Evolutionary conservation across 1,140 invertebrate species (phyloP).

Genomic region (Lepidurus apus): DNA sequence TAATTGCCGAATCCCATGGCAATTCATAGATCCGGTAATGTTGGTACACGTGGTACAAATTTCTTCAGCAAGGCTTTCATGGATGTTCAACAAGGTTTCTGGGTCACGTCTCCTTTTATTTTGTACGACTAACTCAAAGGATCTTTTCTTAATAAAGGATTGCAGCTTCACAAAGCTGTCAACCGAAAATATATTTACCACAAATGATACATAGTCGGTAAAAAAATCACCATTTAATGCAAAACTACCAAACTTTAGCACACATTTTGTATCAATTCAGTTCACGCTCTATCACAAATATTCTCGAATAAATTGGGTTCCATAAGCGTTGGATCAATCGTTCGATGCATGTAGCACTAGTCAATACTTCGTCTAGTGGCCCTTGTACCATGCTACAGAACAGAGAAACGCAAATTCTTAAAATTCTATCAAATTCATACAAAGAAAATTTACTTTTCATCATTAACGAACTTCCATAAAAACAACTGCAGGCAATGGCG

Average conservation of each 20-base stretch:
- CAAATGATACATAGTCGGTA: too few relatives aligned
- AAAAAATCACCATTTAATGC: too few relatives aligned
- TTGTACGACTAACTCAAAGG: too few relatives aligned
- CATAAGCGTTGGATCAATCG: conserved; percentile 88
- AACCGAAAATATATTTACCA: too few relatives aligned
- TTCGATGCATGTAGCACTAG: conserved; percentile 84
- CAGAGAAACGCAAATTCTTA: conserved; percentile 26
- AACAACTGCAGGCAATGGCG: conserved; percentile 91
- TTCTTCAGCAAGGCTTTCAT: too few relatives aligned
- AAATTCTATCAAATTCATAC: conserved; percentile 27
- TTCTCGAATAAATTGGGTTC: conserved; percentile 88
- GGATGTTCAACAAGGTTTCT: too few relatives aligned
- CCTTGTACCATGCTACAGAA: conserved; percentile 77
- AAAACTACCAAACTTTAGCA: neutral
- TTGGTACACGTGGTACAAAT: too few relatives aligned
- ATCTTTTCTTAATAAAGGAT: too few relatives aligned
- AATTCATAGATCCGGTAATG: conserved; percentile 48
- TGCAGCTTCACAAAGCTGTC: too few relatives aligned
- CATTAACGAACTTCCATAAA: conserved; percentile 91
- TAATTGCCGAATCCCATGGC: conserved; percentile 66
- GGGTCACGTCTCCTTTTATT: too few relatives aligned
- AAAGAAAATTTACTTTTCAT: conserved; percentile 72
- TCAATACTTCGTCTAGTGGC: conserved; percentile 87
- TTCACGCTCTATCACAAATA: conserved; percentile 72
- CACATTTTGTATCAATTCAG: conserved; percentile 18